Conservation (phyloP, 2,113 vertebrate species). For the Colius striatus region DNA sequence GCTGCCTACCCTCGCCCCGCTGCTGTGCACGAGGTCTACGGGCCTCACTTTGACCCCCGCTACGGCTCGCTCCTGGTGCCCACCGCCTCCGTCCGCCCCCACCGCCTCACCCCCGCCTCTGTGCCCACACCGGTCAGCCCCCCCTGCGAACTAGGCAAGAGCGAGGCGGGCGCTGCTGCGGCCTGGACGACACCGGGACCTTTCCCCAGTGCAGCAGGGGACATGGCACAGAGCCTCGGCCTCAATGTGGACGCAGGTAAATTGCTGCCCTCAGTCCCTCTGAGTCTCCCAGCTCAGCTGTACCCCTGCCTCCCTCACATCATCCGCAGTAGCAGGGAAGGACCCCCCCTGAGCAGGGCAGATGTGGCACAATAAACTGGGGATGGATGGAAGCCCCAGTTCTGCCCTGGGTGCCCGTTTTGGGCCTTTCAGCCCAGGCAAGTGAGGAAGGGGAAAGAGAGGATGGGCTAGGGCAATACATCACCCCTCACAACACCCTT, state of each 20-base stretch:
- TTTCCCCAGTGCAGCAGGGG: conserved; percentile 84
- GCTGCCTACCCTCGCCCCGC: conserved; percentile 84
- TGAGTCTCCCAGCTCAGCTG: accelerated
- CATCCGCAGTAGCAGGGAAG: accelerated
- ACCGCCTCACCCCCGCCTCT: conserved; percentile 82
- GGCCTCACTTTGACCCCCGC: conserved; percentile 91
- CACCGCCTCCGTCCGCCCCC: conserved; percentile 84
- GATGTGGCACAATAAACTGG: background rate
- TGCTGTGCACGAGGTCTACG: conserved; percentile 91
- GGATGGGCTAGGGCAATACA: background rate
- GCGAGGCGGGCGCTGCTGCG: conserved; percentile 76
- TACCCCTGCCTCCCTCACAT: background rate
- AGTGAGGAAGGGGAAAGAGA: background rate
- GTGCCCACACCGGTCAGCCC: conserved; percentile 82
- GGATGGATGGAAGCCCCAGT: background rate
- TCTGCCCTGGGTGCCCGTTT: background rate
- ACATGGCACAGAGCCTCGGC: conserved; percentile 84
- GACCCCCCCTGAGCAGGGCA: accelerated
- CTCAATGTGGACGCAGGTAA: conserved; percentile 95
- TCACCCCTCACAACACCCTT: accelerated
- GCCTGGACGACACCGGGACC: conserved; percentile 84
- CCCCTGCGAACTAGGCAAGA: conserved; percentile 89
- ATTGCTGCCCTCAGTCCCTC: background rate
- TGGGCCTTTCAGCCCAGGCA: background rate
- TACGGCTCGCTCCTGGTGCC: conserved; percentile 91